Base-by-base conservation (phyloP, 2,888 invertebrate genomes). In the Xestia ashworthii region DNA sequence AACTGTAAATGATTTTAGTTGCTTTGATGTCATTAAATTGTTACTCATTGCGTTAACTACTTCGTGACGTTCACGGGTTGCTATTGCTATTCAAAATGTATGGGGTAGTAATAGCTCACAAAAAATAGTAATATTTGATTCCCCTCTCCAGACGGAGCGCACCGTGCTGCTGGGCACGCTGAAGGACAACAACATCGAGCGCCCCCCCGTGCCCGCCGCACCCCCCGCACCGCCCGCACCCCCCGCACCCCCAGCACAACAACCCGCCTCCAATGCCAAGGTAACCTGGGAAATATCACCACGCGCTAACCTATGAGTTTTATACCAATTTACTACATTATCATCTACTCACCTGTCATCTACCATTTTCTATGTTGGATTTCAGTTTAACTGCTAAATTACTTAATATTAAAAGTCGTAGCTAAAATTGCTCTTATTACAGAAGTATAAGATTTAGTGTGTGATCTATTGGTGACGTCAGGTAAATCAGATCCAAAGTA, bases 181-280 rank as follows among this genome's bases (percentile, higher is more conserved):
- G 55, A 97, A 97, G 83, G 97, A 97, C 71, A 90, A 97, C 91
- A 96, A 97, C 91, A 97, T 97, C 80, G 97, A 97, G 90, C 95
- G 97, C 0, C 97, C 97, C 6, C 93, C 97, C 46, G 91, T 97
- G 74, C 97, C 97, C 8, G 80, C 95, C 50, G 90, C 93, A 19
- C 95, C 97, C 4, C 94, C 91, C 93, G 44, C 95, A 95, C 22
- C 95, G 94, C 94, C 96, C 5, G 89, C 94, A 46, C 90, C 91
- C 5, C 64, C 90, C 0, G 89, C 92, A 14, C 70, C 88, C 0
- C 88, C 90, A 3, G 19, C 91, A 84, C 6, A 88, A 0, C 81
- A 87, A 0, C 88, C 91, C 6, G 89, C 91, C 50, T 91, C 92
- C 81, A 92, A 95, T 46, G 93, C 93, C 22, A 96, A 95, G 94